Evolutionary conservation across 1,140 invertebrate genomes (phyloP), one percentile per base, ranked within the genome.

Genomic region (Thaumatotibia leucotreta): DNA sequence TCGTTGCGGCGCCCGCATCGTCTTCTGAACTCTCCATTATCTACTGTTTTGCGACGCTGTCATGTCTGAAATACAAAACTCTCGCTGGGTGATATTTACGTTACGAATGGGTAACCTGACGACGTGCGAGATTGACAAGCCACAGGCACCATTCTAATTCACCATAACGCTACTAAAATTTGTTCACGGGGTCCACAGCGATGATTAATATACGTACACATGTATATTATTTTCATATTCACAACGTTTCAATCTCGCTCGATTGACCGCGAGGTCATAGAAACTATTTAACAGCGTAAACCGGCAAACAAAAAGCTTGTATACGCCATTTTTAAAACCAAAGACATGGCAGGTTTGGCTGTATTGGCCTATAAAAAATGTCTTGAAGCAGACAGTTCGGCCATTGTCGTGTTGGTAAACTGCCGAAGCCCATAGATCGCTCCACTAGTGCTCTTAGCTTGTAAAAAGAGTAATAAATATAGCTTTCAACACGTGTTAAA

Each of bases 281-380:
- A 85, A 89, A 86, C 77, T 81, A 75, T 83, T 91, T 82, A 91
- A 84, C 79, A 89, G 81, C 83, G 83, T 91, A 91, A 89, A 91
- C 90, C 89, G 90, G 90, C 89, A 89, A 91, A 91, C 89, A 91
- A 91, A 91, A 91, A 92, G 89, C 89, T 91, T 91, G 89, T 92
- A 92, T 91, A 92, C 90, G 90, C 90, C 90, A 92, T 92, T 92
- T 92, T 92, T 92, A 90, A 91, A 91, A 91, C 90, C 90, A 89
- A 89, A 91, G 90, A 92, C 90, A 92, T 91, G 90, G 90, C 89
- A 91, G 86, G 85, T 88, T 80, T 82, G 79, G 81, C 80, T 87
- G 86, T 88, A 88, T 77, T 86, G 82, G 86, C 88, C 88, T 89
- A 91, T 89, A 91, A 91, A 91, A 91, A 91, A 91, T 91, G 88